phyloP scores from a whole-genome alignment of 2,888 invertebrate species.

The Hirtodrosophila trivittata region DNA sequence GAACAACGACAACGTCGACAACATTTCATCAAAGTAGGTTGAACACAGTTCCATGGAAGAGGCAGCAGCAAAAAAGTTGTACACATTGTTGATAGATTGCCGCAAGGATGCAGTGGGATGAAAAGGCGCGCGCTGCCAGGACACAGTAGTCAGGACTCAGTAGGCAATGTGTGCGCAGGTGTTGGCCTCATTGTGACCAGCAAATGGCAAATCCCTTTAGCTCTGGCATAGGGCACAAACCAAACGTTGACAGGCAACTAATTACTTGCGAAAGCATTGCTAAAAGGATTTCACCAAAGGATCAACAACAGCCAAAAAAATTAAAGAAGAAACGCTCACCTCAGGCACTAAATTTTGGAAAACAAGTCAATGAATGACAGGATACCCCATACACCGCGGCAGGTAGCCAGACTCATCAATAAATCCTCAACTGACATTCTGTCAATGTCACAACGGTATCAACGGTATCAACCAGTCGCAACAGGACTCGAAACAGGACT shows the following conservation, averaged over 20 bases:
- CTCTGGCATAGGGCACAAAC: slow-evolving; percentile 37
- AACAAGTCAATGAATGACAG: slow-evolving; percentile 68
- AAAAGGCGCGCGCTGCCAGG: slow-evolving; percentile 25
- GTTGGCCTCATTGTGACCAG: slow-evolving; percentile 46
- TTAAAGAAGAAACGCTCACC: slow-evolving; percentile 20
- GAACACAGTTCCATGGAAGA: slow-evolving; percentile 44
- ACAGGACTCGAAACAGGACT: slow-evolving; percentile 9
- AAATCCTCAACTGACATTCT: slow-evolving; percentile 71
- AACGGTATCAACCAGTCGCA: slow-evolving; percentile 17
- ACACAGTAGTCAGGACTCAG: background rate
- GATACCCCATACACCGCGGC: slow-evolving; percentile 12
- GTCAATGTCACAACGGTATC: slow-evolving; percentile 71
- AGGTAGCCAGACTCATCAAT: slow-evolving; percentile 38
- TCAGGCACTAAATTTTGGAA: no score
- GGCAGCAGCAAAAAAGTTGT: background rate
- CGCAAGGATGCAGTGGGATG: slow-evolving; percentile 13
- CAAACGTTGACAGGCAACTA: slow-evolving; percentile 74
- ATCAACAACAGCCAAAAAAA: slow-evolving; percentile 53
- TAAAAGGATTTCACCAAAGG: slow-evolving; percentile 54
- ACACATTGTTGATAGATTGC: slow-evolving; percentile 45
- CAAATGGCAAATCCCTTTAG: slow-evolving; percentile 48
- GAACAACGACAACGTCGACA: slow-evolving; percentile 15
- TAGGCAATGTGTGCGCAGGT: slow-evolving; percentile 49
- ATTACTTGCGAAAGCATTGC: slow-evolving; percentile 64
- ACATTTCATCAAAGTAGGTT: slow-evolving; percentile 74